Evolutionary conservation across 53 echinoderm and acorn worm species (phyloP).

Genomic region (Temnopleurus reevesii): DNA sequence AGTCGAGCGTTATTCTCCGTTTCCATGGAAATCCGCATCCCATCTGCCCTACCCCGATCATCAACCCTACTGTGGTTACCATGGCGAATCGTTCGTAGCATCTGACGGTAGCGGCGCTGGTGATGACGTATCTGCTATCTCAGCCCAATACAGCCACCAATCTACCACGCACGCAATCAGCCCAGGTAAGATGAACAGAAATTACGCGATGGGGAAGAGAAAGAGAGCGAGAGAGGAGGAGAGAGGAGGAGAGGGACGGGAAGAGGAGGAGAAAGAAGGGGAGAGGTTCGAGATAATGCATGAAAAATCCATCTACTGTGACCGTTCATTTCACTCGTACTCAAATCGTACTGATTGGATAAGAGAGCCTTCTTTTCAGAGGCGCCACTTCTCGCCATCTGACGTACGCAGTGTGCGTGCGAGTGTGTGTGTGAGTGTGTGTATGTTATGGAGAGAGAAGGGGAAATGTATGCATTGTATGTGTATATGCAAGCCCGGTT

Average conservation of each 20-base stretch:
- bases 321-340: constrained; percentile 39
- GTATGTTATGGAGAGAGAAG: background rate
- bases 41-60: constrained; percentile 54
- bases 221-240: background rate
- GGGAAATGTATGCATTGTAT: background rate
- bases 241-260: background rate
- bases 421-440: constrained; percentile 22
- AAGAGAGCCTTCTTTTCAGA: constrained; percentile 25
- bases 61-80: constrained; percentile 57
- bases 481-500: background rate
- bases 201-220: background rate
- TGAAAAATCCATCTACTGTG: constrained; percentile 31
- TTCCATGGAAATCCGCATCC: constrained; percentile 60
- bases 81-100: constrained; percentile 55
- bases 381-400: constrained; percentile 38
- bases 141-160: background rate
- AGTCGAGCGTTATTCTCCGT: constrained; percentile 60
- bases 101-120: constrained; percentile 42
- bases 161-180: constrained; percentile 46
- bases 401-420: constrained; percentile 20
- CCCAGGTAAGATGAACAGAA: constrained; percentile 10
- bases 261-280: background rate
- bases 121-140: constrained; percentile 48
- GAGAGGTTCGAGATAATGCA: constrained; percentile 14
- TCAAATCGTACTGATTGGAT: constrained; percentile 45